phyloP scores from a whole-genome alignment of 2,797 vertebrate species.

The Mastacembelus armatus region DNA sequence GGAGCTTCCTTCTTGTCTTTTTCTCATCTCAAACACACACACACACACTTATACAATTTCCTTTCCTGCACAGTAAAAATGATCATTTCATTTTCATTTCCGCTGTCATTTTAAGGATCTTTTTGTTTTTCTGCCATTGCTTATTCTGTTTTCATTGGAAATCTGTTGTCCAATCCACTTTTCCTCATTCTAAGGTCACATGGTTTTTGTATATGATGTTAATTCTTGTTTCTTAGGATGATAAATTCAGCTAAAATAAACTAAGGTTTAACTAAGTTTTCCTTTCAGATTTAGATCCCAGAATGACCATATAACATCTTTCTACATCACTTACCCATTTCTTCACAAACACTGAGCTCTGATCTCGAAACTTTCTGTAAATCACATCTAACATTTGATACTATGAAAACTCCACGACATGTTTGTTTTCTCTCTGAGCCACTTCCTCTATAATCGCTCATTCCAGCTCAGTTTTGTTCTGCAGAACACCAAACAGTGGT shows the following conservation, averaged over 20 bases:
- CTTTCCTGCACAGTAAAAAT: background rate
- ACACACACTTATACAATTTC: background rate
- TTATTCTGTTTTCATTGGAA: background rate
- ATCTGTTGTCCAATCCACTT: background rate
- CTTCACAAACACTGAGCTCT: background rate
- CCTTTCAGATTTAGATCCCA: background rate
- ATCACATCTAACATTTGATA: constrained; percentile 14
- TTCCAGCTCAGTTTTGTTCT: constrained; percentile 48
- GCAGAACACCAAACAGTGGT: constrained; percentile 67
- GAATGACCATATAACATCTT: no score
- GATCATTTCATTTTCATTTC: background rate
- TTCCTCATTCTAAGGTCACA: background rate
- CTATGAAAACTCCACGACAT: constrained; percentile 18
- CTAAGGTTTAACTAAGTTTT: background rate
- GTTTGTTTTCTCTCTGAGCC: constrained; percentile 52
- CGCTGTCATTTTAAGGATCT: background rate
- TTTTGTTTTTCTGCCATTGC: background rate
- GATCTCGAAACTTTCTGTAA: constrained; percentile 18
- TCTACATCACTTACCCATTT: no score
- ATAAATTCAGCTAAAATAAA: background rate
- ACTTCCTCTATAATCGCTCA: constrained; percentile 62
- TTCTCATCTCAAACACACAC: background rate
- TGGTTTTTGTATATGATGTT: background rate
- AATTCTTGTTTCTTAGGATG: background rate
- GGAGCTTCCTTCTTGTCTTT: no score